Percentiles rank a stretch among this genome's conserved stretches.
phyloP scores from a whole-genome alignment of 2,888 invertebrate genomes.

The Chamaedrilus cognettii region DNA sequence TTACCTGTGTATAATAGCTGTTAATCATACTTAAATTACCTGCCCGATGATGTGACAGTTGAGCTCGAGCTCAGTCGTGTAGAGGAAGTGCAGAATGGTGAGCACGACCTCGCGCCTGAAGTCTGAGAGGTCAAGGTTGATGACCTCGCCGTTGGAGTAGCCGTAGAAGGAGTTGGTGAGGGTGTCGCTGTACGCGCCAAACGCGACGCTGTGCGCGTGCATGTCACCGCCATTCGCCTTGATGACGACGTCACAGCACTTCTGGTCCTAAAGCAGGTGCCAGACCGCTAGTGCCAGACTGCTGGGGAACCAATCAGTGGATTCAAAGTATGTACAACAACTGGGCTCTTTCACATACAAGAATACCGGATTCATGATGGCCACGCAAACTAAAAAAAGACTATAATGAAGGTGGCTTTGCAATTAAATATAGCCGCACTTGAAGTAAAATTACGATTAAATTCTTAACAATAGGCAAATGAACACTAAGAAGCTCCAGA shows the following conservation, averaged over 20 bases:
- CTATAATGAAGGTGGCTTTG: too few species aligned
- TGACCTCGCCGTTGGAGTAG: conserved; percentile 10
- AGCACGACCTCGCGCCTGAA: conserved; percentile 31
- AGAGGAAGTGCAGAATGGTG: conserved; percentile 7
- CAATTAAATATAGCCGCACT: too few species aligned
- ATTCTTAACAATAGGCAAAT: too few species aligned
- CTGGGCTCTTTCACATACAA: too few species aligned
- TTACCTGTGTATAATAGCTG: too few species aligned
- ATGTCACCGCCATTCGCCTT: conserved; percentile 6
- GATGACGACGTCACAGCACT: conserved; percentile 8
- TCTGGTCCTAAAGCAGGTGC: background rate
- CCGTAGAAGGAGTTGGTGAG: conserved; percentile 4
- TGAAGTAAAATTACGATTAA: too few species aligned
- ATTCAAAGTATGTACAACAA: background rate
- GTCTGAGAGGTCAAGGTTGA: conserved; percentile 18
- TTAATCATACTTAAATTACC: conserved; percentile 7
- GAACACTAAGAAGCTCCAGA: too few species aligned
- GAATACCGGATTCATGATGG: too few species aligned
- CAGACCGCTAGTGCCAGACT: background rate
- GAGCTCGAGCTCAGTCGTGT: conserved; percentile 12
- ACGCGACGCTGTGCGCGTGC: conserved; percentile 43
- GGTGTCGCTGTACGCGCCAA: conserved; percentile 40
- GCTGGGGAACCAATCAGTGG: background rate
- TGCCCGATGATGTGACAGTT: conserved; percentile 14
- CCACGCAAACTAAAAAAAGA: too few species aligned